phyloP scores from a whole-genome alignment of 2,797 vertebrate species.

The Kryptopterus vitreolus region DNA sequence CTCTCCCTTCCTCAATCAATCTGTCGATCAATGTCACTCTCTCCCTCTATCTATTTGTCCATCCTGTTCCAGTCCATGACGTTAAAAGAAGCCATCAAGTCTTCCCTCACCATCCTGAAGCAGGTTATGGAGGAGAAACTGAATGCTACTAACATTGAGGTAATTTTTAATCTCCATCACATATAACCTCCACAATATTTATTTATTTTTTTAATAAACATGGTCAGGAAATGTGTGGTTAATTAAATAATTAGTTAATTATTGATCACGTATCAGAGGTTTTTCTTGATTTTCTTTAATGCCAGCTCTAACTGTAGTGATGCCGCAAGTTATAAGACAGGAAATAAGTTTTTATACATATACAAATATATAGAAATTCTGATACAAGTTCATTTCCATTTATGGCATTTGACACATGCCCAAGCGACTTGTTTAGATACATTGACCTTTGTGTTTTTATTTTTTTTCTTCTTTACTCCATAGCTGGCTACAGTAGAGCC shows the following conservation, averaged over 20 bases:
- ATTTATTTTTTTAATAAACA: too few species aligned
- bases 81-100: conserved; percentile 98
- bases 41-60: conserved; percentile 3
- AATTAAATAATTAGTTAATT: too few species aligned
- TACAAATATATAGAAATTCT: too few species aligned
- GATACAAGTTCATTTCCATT: not conserved
- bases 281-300: not conserved
- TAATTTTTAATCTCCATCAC: conserved; percentile 55
- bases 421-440: too few species aligned
- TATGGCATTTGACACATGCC: too few species aligned
- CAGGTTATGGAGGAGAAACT: conserved; percentile 99
- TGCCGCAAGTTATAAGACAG: not conserved
- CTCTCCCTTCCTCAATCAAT: too few species aligned
- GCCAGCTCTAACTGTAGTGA: not conserved
- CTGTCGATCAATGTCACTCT: too few species aligned
- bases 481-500: conserved; percentile 95
- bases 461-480: not conserved
- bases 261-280: too few species aligned
- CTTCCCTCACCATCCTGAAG: conserved; percentile 95
- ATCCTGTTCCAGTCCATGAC: conserved; percentile 87
- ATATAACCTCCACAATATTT: too few species aligned
- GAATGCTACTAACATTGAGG: conserved; percentile 99
- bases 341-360: too few species aligned
- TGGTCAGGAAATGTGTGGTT: too few species aligned
- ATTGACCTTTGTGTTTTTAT: conserved; percentile 23